Evolutionary conservation across 2,797 vertebrate genomes (phyloP), one percentile per base, ranked within the genome.

Genomic region (Tamandua tetradactyla): DNA sequence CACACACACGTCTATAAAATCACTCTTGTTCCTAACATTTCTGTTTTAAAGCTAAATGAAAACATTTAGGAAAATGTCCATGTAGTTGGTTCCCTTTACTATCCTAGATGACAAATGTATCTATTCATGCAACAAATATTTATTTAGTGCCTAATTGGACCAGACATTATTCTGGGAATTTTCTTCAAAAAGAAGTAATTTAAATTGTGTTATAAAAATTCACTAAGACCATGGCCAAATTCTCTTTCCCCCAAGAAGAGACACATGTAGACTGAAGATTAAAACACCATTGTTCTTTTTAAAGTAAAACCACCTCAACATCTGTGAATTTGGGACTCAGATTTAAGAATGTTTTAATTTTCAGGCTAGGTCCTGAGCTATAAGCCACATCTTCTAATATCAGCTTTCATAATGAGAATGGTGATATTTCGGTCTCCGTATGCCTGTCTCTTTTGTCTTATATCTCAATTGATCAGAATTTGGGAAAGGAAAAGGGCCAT

Each of bases 271-370:
- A 72, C 85, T 61, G 91, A 85, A 91, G 74, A 82, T 91, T n/a
- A 86, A 94, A 61, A 88, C 61, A 61, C 13, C 74, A 61, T 78
- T 93, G 89, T 85, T 95, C 74, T 82, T 91, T 90, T 61, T 61
- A 69, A 95, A 93, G 85, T 88, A 95, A 95, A 91, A 91, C 69
- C 74, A 91, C 72, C 66, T 88, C 75, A 82, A 74, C 15, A 91
- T 79, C 87, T 79, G 79, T 68, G 62, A 55, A 20, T 86, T n/a
- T n/a, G n/a, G n/a, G n/a, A n/a, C n/a, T n/a, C n/a, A n/a, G n/a
- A n/a, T 89, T 87, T 87, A 84, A 68, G 76, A 89, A 79, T 11
- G 30, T 27, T 42, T 93, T 83, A 55, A 52, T 55, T 55, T 59
- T 69, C 71, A 93, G 71, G n/a, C 88, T 84, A 85, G 2, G 75